Percentiles rank a stretch among this genome's conserved stretches.
phyloP scores from a whole-genome alignment of 2,797 vertebrate species.

The Clamator glandarius region DNA sequence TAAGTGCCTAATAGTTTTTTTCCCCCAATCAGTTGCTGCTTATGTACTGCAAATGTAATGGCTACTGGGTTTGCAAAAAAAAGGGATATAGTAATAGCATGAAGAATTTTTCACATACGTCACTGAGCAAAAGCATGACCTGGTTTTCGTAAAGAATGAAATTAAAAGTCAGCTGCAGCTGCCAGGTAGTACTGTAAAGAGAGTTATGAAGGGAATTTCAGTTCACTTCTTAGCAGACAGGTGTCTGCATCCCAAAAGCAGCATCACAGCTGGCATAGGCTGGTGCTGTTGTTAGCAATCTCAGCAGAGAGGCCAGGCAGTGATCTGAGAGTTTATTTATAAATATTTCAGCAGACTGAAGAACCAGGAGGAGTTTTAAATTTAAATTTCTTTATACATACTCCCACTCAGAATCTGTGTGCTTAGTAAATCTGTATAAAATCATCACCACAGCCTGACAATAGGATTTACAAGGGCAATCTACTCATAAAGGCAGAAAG shows the following conservation, averaged over 20 bases:
- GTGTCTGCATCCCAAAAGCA: conserved; percentile 21
- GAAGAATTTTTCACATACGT: neutral
- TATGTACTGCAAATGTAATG: neutral
- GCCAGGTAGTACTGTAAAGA: neutral
- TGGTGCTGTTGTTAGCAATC: conserved; percentile 17
- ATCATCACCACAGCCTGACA: conserved; percentile 58
- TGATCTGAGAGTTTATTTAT: conserved; percentile 67
- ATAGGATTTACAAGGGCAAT: conserved; percentile 58
- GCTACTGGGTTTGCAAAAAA: neutral
- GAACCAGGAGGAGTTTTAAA: conserved; percentile 66
- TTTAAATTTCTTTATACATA: conserved; percentile 70
- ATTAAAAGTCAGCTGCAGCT: neutral
- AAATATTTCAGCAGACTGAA: conserved; percentile 73
- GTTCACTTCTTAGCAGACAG: conserved; percentile 11
- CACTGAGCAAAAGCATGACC: neutral
- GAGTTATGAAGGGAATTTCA: neutral
- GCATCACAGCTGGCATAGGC: conserved; percentile 16
- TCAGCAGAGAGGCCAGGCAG: conserved; percentile 37
- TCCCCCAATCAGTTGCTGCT: neutral
- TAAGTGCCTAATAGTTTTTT: neutral
- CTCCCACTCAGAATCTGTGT: conserved; percentile 68
- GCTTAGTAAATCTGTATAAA: conserved; percentile 57
- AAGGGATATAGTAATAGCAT: neutral
- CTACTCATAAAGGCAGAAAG: conserved; percentile 41
- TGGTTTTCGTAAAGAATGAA: neutral